Evolutionary conservation across 2,797 vertebrate genomes (phyloP), one percentile per base, ranked within the genome.

Genomic region (Halcyon leucocephala): DNA sequence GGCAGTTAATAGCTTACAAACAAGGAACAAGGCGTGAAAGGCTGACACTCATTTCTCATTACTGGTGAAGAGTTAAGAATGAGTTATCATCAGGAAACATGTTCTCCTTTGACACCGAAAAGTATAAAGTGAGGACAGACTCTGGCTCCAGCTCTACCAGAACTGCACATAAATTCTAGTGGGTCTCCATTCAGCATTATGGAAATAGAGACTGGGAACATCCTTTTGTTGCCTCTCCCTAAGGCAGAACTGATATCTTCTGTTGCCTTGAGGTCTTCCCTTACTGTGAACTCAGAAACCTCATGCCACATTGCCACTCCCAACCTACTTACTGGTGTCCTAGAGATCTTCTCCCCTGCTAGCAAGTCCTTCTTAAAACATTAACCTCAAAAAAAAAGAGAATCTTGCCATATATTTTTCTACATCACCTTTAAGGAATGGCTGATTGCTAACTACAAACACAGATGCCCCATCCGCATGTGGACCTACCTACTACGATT

Each of bases 181-280:
- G 5, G 35, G 8, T 35, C 54, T 71, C 41, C 18, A 69, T 28
- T 51, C 49, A 51, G 49, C 18, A 83, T 22, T 6, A 25, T 3
- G 3, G 54, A 76, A 93, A 82, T 0, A 74, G 14, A 72, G 22
- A 67, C 10, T 21, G 76, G 17, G 39, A 91, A 69, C 24, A 52
- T 19, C 66, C 46, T 48, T 73, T 73, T 46, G 52, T 6, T 2
- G 2, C 9, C 49, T 66, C 49, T 67, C 48, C 44, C 42, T 35
- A 44, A 31, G 5, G 25, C 20, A 61, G 73, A 25, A 57, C 41
- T 22, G 48, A 58, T 83, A 81, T 19, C 13, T 89, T 28, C 19
- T 0, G 0, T 1, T 86, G 20, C 28, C 29, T 90, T 58, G 33
- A 78, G 39, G 33, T 86, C 42, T 33, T 71, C 14, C 42, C 28